phyloP scores from a whole-genome alignment of 2,113 vertebrate species.

The Phaethon lepturus region DNA sequence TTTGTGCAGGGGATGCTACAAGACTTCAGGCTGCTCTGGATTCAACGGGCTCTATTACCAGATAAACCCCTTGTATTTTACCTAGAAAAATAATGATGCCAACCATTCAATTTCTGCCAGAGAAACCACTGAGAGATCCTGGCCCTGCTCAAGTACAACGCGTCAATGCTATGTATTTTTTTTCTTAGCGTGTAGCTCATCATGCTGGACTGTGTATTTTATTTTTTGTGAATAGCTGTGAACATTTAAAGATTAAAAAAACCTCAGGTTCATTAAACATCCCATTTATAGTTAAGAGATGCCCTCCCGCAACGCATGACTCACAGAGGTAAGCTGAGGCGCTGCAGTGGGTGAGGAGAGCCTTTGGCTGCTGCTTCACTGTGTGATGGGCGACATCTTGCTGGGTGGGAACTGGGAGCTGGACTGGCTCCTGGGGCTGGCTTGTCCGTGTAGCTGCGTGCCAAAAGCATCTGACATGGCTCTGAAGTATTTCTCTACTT shows the following conservation, averaged over 20 bases:
- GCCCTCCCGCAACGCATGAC: fast-evolving
- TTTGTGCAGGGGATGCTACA: not conserved
- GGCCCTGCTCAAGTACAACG: not conserved
- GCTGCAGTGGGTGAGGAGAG: not conserved
- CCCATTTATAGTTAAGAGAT: not conserved
- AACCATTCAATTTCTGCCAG: not conserved
- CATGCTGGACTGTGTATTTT: not conserved
- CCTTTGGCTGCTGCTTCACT: not conserved
- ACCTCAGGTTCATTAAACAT: not conserved
- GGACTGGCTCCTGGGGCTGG: not conserved
- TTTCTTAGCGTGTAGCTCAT: not conserved
- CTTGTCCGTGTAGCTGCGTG: not conserved
- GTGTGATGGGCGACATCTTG: not conserved
- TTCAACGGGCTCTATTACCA: not conserved
- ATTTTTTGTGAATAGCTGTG: not conserved
- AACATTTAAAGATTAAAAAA: not conserved
- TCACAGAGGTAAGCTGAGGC: not conserved
- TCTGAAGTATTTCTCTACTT: not conserved
- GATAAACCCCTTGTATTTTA: not conserved
- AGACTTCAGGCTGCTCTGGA: not conserved
- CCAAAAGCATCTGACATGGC: not conserved
- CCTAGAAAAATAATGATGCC: not conserved
- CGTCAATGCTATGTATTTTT: not conserved
- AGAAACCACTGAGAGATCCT: not conserved
- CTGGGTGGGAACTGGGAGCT: not conserved